These are phyloP conservation scores for Xyrichtys novacula DNA, from an alignment of 2,797 vertebrate genomes.

Conservation along the genomic window DNA sequence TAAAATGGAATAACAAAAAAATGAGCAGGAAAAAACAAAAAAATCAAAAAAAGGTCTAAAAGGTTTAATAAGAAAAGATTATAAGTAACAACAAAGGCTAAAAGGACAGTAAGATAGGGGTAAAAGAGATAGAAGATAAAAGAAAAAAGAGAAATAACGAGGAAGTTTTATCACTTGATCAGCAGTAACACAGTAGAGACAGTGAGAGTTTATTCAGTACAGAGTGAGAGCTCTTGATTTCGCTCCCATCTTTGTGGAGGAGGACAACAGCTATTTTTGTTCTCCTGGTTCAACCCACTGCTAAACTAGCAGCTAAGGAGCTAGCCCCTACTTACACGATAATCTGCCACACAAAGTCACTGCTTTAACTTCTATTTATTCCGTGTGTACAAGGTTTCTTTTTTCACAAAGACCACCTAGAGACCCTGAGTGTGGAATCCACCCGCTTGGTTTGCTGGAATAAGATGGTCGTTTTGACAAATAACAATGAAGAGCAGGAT, in stretches of 20 bases:
- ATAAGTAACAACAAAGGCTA: no score
- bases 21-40: no score
- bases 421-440: not conserved
- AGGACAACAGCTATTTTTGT: slow-evolving; percentile 10
- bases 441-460: slow-evolving; percentile 2
- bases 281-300: not conserved
- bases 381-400: no score
- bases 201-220: not conserved
- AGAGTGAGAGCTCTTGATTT: slow-evolving; percentile 7
- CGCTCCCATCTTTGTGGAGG: slow-evolving; percentile 17
- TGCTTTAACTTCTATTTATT: not conserved
- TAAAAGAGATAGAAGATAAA: no score
- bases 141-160: no score
- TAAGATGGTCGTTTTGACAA: slow-evolving; percentile 87
- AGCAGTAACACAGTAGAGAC: not conserved
- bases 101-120: no score
- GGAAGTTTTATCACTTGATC: no score
- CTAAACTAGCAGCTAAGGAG: slow-evolving; percentile 31
- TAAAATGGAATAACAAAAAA: no score
- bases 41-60: no score
- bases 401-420: not conserved
- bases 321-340: not conserved
- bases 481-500: slow-evolving; percentile 82
- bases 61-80: no score
- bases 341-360: not conserved